A percentile compares a stretch with the other conserved stretches of the same genome.
Conservation (phyloP, 2,888 invertebrate genomes). For the Sminthurides aquaticus region DNA sequence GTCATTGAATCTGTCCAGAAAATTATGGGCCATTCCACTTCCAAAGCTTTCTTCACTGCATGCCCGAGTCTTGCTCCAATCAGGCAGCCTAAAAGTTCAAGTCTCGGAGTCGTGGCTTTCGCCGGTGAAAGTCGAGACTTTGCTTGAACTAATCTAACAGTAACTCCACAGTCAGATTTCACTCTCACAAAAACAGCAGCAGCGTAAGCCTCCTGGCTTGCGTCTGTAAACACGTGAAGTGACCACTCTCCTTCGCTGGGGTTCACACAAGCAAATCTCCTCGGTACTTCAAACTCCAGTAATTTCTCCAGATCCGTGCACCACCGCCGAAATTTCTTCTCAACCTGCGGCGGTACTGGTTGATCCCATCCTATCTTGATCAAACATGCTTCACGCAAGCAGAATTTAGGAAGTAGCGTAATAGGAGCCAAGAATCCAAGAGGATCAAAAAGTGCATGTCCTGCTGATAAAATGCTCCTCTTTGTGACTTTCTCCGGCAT, state of each 20-base stretch:
- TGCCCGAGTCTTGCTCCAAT: conserved; percentile 40
- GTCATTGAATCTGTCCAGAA: conserved; percentile 35
- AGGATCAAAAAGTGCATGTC: conserved; percentile 19
- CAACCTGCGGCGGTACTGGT: conserved; percentile 10
- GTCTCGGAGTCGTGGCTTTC: conserved; percentile 43
- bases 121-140: conserved; percentile 43
- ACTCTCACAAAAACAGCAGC: conserved; percentile 41
- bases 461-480: no score
- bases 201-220: conserved; percentile 43
- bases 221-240: conserved; percentile 45
- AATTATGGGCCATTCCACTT: conserved; percentile 4
- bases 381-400: conserved; percentile 30
- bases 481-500: no score
- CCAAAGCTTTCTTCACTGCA: conserved; percentile 25
- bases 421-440: conserved; percentile 13
- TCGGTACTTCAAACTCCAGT: no score
- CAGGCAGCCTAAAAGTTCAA: conserved; percentile 44
- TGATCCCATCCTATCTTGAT: conserved; percentile 26
- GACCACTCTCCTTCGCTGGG: conserved; percentile 18
- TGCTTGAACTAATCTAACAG: conserved; percentile 40
- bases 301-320: conserved; percentile 29
- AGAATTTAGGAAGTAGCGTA: conserved; percentile 2
- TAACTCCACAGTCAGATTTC: conserved; percentile 22
- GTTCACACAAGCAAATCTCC: no score
- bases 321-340: conserved; percentile 29